Percentiles rank a stretch among this genome's conserved stretches.
Evolutionary conservation across 2,113 vertebrate species (phyloP).

Genomic region (Gymnobelideus leadbeateri): DNA sequence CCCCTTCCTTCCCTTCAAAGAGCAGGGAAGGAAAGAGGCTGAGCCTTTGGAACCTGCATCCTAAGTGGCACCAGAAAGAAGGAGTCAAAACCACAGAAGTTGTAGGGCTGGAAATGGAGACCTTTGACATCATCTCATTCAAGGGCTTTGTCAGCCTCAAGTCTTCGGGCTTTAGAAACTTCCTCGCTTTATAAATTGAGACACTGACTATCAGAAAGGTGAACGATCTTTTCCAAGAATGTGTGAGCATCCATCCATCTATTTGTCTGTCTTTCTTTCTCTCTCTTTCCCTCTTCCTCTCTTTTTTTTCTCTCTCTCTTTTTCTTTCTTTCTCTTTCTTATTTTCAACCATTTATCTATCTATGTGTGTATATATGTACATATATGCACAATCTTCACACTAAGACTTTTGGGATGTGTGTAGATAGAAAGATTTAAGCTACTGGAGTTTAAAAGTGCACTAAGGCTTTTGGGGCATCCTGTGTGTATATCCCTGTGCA

Average conservation of each 20-base stretch:
- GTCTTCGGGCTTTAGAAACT: not conserved
- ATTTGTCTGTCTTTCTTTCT: accelerated
- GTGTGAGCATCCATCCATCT: not conserved
- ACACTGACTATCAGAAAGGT: not conserved
- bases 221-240: not conserved
- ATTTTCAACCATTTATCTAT: no score
- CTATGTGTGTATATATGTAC: no score
- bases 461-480: not conserved
- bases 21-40: not conserved
- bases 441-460: not conserved
- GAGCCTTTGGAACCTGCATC: not conserved
- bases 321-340: not conserved
- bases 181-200: not conserved
- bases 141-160: not conserved
- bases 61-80: not conserved
- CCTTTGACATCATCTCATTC: not conserved
- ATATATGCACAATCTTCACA: not conserved
- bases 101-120: not conserved
- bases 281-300: accelerated
- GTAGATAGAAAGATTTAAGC: not conserved
- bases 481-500: not conserved
- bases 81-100: not conserved
- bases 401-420: not conserved
- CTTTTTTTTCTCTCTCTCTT: not conserved
- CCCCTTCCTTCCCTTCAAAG: not conserved